phyloP scores from a whole-genome alignment of 2,888 invertebrate genomes.

The Julus scandinavius region DNA sequence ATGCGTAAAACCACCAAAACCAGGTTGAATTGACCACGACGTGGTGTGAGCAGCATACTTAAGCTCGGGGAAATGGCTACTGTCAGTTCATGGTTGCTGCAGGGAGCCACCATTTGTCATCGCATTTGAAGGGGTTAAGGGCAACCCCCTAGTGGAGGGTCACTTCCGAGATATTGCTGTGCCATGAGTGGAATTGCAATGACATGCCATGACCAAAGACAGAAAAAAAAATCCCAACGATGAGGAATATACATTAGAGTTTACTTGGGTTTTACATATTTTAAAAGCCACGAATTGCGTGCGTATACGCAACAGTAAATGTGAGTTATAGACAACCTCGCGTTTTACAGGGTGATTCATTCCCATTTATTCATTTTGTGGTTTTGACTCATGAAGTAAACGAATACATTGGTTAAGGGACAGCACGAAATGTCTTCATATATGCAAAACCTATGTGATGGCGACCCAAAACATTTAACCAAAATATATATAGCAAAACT shows the following conservation, averaged over 20 bases:
- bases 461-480: background rate
- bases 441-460: background rate
- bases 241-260: background rate
- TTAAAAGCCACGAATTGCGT: constrained; percentile 1
- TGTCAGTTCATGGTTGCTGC: background rate
- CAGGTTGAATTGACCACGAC: background rate
- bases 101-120: background rate
- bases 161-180: background rate
- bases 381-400: background rate
- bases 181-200: background rate
- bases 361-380: background rate
- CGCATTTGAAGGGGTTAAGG: background rate
- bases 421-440: background rate
- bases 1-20: background rate
- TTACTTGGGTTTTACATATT: background rate
- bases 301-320: background rate
- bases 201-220: background rate
- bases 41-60: background rate
- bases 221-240: background rate
- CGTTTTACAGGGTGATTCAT: background rate
- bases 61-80: background rate
- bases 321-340: background rate
- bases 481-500: background rate
- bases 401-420: background rate
- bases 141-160: background rate